Evolutionary conservation across 2,797 vertebrate species (phyloP).

Genomic region (Liasis olivaceus): DNA sequence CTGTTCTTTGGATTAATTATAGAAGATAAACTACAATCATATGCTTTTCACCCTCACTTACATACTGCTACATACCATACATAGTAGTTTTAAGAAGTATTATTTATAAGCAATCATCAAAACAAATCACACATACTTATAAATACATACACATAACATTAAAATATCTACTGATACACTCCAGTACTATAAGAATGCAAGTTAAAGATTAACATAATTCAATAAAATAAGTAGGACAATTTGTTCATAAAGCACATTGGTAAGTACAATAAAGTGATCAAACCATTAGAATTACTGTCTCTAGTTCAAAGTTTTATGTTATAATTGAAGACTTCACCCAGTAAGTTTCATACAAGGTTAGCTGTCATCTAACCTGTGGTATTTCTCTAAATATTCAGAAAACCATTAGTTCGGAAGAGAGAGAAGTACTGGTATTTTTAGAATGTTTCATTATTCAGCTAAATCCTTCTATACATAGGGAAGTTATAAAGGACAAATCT

Average conservation of each 20-base stretch:
- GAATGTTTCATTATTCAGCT: constrained; percentile 45
- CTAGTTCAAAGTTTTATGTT: not conserved
- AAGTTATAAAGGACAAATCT: constrained; percentile 22
- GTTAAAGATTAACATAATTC: constrained; percentile 32
- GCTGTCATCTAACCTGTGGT: constrained; percentile 12
- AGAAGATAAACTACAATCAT: constrained; percentile 59
- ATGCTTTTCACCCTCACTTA: constrained; percentile 44
- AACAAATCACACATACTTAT: constrained; percentile 56
- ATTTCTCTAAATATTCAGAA: not conserved
- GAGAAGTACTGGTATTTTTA: constrained; percentile 9
- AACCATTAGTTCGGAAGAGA: not conserved
- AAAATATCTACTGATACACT: constrained; percentile 42
- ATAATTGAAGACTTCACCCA: not conserved
- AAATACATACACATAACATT: constrained; percentile 43
- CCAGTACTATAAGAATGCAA: constrained; percentile 27
- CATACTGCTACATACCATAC: constrained; percentile 40
- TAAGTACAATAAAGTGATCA: constrained; percentile 13
- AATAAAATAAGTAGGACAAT: constrained; percentile 3
- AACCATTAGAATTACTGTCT: not conserved
- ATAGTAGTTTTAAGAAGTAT: constrained; percentile 25
- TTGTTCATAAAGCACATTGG: constrained; percentile 45
- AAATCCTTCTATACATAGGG: constrained; percentile 1
- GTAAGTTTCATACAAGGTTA: constrained; percentile 12
- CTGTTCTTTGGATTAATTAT: constrained; percentile 70
- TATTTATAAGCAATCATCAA: constrained; percentile 43